Base-by-base conservation (phyloP, 1,140 invertebrate species). In the Patella vulgata region DNA sequence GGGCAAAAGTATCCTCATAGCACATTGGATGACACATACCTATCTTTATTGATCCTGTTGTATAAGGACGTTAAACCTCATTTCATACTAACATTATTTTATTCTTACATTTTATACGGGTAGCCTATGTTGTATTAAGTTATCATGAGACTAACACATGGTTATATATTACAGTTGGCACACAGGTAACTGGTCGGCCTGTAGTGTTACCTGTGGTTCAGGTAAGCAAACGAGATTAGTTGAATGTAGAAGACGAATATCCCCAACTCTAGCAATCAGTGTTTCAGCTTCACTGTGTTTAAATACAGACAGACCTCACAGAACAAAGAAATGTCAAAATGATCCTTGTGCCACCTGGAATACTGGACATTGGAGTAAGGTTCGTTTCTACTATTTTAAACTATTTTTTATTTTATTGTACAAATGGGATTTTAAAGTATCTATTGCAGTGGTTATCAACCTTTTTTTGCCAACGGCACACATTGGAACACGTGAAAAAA, bases 321-420 rank as follows among this genome's bases (percentile, higher is more conserved):
- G 83, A 4, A 85, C 85, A 1, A 82, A 89, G 69, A 85, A 86
- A 3, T 92, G 91, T 51, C 88, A 87, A 44, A 87, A 87, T 36
- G 86, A 86, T 55, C 83, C 87, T 6, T 92, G 90, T 75, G 86
- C 87, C 23, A 89, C 88, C 66, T 93, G 91, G 91, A 90, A 89
- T 66, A 79, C 84, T 23, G 89, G 90, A 21, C 87, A 89, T 1
- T 92, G 91, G 91, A 82, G 86, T 2, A 77, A 88, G 80, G 88
- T 88, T 69, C 65, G 66, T 54, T 40, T 55, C 27, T 14, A 36
- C 8, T n/a, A 28, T 2, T 52, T 27, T 11, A 28, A 6, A 28
- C 14, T 11, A 8, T 33, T 52, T 28, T 28, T 30, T 31, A 31
- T 3, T 3, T 23, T 14, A 14, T 53, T 28, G 25, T 25, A 31